Base-by-base conservation (phyloP, 2,888 invertebrate genomes). In the Drosophila neoperkinsi region DNA sequence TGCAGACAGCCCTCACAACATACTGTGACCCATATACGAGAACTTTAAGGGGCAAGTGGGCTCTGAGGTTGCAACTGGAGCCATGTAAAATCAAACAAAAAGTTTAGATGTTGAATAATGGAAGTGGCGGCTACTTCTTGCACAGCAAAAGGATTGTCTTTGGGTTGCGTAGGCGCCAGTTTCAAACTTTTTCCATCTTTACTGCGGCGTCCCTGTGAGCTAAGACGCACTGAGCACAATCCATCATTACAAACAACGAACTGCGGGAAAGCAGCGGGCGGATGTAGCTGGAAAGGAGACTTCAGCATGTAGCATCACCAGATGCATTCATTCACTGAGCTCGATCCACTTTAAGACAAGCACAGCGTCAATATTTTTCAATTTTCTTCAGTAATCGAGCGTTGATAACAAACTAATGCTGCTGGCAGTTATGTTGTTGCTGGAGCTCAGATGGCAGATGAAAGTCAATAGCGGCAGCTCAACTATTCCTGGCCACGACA, bases 401-500 rank as follows among this genome's bases (percentile, higher is more conserved):
- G 87, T 87, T 89, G 84, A 89, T 84, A 86, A 77, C 81, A 90
- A 88, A 84, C 77, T 88, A 84, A 88, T 84, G 86, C 81, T 72
- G 78, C 78, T 71, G 85, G 72, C 77, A 82, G 59, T 65, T 65
- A 70, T 65, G 65, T 59, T 72, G 49, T 36, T 58, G 62, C 64
- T 50, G 50, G 11, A 50, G 60, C 72, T 72, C 38, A 25, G 34
- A 30, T 30, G 16, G 3, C 9, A 21, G 25, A 30, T 25, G 6
- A 31, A 57, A 25, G n/a, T 9, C 11, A 21, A 25, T 28, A 25
- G 33, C 10, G 33, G 50, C 13, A 69, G 46, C 58, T 66, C 36
- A 64, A 56, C 58, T 43, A 9, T 71, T 53, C n/a, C 65, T 33
- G 21, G 46, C 46, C 46, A 65, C 51, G 38, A 41, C 67, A 62